These are phyloP conservation scores for Scolopax rusticola DNA, from an alignment of 2,797 vertebrate genomes.

Conservation along the genomic window DNA sequence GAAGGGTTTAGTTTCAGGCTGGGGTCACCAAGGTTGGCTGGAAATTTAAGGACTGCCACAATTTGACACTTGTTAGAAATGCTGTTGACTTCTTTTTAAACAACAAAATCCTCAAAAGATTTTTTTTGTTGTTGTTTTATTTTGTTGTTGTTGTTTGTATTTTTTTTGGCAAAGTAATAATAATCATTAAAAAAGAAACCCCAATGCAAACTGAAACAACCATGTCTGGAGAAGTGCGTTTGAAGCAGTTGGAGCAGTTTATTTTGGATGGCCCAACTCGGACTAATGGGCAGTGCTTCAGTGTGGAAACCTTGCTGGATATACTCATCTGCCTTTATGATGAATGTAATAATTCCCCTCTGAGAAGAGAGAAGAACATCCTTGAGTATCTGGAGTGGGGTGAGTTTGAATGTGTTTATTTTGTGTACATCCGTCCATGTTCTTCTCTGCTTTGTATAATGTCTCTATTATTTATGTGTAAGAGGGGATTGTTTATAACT, in stretches of 20 bases:
- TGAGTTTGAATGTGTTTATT: conserved; percentile 79
- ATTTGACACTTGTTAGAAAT: conserved; percentile 72
- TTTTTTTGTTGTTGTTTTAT: not conserved
- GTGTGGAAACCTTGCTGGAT: conserved; percentile 97
- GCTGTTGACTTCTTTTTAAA: conserved; percentile 55
- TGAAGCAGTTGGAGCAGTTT: conserved; percentile 98
- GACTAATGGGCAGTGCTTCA: conserved; percentile 91
- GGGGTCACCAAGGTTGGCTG: conserved; percentile 64
- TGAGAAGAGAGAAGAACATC: conserved; percentile 96
- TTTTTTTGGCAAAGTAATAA: conserved; percentile 26
- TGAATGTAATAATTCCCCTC: conserved; percentile 96
- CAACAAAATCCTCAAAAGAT: conserved; percentile 50
- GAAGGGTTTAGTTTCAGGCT: conserved; percentile 56
- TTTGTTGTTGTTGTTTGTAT: not conserved
- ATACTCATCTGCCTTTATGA: conserved; percentile 97
- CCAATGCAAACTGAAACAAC: conserved; percentile 70
- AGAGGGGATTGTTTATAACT: conserved; percentile 19
- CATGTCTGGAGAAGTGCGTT: conserved; percentile 98
- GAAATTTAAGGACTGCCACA: conserved; percentile 53
- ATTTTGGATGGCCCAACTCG: conserved; percentile 92
- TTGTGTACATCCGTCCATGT: not conserved
- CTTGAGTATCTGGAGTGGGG: conserved; percentile 97
- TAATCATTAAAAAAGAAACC: conserved; percentile 63
- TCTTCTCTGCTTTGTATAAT: conserved; percentile 65
- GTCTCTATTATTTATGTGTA: conserved; percentile 12